Evolutionary conservation across 1,140 invertebrate species (phyloP).

Genomic region (Andricus grossulariae): DNA sequence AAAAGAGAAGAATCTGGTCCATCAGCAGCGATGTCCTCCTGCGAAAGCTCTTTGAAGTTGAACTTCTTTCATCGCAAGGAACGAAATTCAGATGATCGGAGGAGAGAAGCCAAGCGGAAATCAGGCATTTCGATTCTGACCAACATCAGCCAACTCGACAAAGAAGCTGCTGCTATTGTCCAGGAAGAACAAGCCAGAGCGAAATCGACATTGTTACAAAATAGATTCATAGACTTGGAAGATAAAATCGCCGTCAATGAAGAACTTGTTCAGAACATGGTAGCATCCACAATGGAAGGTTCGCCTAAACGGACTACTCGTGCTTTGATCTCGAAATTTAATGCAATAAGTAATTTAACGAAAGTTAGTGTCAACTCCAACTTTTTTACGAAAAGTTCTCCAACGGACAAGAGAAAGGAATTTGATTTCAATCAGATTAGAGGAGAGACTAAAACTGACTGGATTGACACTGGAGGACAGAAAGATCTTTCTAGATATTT

Average conservation of each 20-base stretch:
- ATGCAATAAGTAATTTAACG: slow-evolving; percentile 79
- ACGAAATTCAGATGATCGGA: slow-evolving; percentile 68
- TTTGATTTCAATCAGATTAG: slow-evolving; percentile 17
- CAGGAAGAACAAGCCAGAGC: slow-evolving; percentile 76
- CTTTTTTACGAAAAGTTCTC: slow-evolving; percentile 68
- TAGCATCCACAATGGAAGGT: slow-evolving; percentile 63
- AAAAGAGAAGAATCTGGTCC: slow-evolving; percentile 49
- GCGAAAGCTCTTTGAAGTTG: slow-evolving; percentile 61
- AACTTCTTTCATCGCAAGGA: slow-evolving; percentile 66
- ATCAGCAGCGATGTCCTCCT: slow-evolving; percentile 37
- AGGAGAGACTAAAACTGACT: neutral
- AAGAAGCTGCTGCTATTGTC: slow-evolving; percentile 86
- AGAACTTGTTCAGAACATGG: slow-evolving; percentile 66
- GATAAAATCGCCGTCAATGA: slow-evolving; percentile 62
- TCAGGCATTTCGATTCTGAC: slow-evolving; percentile 82
- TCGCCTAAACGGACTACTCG: slow-evolving; percentile 74
- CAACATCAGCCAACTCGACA: slow-evolving; percentile 87
- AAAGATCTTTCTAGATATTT: slow-evolving; percentile 66
- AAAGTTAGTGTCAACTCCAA: slow-evolving; percentile 76
- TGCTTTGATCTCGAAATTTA: slow-evolving; percentile 81
- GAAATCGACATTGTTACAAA: slow-evolving; percentile 63
- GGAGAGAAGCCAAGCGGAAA: slow-evolving; percentile 74
- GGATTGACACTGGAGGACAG: slow-evolving; percentile 33
- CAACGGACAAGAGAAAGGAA: neutral
- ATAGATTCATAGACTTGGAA: slow-evolving; percentile 63